Conservation (phyloP, 2,888 invertebrate species). For the Alcis repandata region DNA sequence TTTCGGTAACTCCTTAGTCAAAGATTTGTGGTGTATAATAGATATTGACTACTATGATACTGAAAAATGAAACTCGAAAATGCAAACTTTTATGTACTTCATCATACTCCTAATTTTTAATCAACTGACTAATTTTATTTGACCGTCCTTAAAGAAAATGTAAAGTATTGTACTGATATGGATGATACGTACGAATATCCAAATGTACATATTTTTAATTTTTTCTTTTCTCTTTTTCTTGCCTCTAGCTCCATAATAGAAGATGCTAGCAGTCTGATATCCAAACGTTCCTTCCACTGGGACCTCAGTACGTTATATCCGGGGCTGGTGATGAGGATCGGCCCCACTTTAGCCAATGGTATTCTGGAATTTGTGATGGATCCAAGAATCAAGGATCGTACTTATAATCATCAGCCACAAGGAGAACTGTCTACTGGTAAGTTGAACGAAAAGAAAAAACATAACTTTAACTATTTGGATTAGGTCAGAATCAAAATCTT, state of each 20-base stretch:
- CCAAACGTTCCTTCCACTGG: conserved; percentile 91
- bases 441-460: neutral
- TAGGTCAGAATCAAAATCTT: too few species aligned
- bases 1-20: conserved; percentile 84
- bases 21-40: neutral
- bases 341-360: conserved; percentile 91
- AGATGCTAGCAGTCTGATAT: conserved; percentile 89
- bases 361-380: conserved; percentile 92
- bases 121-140: too few species aligned
- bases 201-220: too few species aligned
- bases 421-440: conserved; percentile 89
- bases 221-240: neutral
- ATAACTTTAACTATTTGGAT: neutral
- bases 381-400: conserved; percentile 83
- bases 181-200: too few species aligned
- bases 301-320: conserved; percentile 91
- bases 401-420: conserved; percentile 81
- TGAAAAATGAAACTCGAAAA: too few species aligned
- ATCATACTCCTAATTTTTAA: too few species aligned
- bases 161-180: too few species aligned
- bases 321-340: conserved; percentile 91
- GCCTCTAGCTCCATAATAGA: conserved; percentile 87
- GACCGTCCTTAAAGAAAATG: too few species aligned
- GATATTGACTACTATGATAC: too few species aligned
- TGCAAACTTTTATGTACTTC: too few species aligned